Evolutionary conservation across 2,888 invertebrate genomes (phyloP).

Genomic region (Embidobia sp.): DNA sequence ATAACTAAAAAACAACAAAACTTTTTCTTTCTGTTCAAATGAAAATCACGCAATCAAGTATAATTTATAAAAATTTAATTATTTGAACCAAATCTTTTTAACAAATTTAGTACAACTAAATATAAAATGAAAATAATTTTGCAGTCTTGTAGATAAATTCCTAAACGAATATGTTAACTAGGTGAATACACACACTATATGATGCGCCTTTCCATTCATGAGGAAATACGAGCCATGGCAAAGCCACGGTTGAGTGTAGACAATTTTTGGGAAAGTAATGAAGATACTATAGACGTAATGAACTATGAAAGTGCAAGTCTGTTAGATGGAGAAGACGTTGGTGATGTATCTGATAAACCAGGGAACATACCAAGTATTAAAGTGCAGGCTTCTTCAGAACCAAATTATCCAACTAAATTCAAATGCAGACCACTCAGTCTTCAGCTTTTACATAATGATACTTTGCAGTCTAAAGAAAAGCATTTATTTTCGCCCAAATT

Average conservation of each 20-base stretch:
- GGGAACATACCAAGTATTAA: background rate
- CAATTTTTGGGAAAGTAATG: conserved; percentile 75
- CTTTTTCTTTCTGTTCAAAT: conserved; percentile 1
- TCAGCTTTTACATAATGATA: conserved; percentile 14
- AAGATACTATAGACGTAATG: conserved; percentile 64
- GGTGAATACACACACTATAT: conserved; percentile 73
- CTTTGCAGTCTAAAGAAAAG: background rate
- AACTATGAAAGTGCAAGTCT: background rate
- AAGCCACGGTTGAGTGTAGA: conserved; percentile 66
- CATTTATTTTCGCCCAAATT: conserved; percentile 72
- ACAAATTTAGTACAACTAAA: too few species aligned
- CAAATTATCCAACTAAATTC: background rate
- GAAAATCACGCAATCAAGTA: too few species aligned
- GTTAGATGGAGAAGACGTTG: background rate
- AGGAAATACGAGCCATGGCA: conserved; percentile 73
- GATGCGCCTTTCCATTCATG: conserved; percentile 73
- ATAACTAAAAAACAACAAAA: too few species aligned
- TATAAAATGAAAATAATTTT: too few species aligned
- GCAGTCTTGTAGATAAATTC: too few species aligned
- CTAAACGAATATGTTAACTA: too few species aligned
- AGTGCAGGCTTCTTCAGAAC: background rate
- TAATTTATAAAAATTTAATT: too few species aligned
- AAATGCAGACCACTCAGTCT: background rate
- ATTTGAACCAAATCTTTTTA: too few species aligned
- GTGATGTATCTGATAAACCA: background rate